Evolutionary conservation across 2,113 vertebrate species (phyloP).

Genomic region (Eublepharis macularius): DNA sequence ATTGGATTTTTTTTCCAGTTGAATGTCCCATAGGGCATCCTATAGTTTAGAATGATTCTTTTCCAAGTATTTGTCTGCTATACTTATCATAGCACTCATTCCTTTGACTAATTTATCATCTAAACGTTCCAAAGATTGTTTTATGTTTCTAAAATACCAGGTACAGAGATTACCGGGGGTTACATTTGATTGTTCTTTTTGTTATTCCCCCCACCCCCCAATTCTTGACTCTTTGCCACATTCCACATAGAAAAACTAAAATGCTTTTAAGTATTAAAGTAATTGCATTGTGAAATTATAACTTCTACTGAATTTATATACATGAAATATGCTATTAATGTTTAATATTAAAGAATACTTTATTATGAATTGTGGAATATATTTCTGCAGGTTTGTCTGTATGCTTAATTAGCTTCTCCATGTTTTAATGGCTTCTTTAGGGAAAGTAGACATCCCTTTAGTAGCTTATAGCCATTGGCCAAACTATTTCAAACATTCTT

Average conservation of each 20-base stretch:
- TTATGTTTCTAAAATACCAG: background rate
- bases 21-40: background rate
- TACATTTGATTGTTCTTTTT: background rate
- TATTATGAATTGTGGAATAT: background rate
- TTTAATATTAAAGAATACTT: background rate
- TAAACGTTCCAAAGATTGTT: background rate
- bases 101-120: constrained; percentile 43
- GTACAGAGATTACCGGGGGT: background rate
- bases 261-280: background rate
- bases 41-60: constrained; percentile 18
- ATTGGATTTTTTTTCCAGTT: background rate
- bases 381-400: background rate
- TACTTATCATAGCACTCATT: constrained; percentile 31
- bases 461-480: background rate
- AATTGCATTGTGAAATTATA: background rate
- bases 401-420: background rate
- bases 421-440: background rate
- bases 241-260: background rate
- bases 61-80: constrained; percentile 27
- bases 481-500: background rate
- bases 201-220: background rate
- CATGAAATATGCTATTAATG: background rate
- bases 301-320: background rate
- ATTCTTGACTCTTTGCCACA: background rate
- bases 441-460: background rate